phyloP scores from a whole-genome alignment of 1,140 invertebrate species.

The Oscheius sp. region DNA sequence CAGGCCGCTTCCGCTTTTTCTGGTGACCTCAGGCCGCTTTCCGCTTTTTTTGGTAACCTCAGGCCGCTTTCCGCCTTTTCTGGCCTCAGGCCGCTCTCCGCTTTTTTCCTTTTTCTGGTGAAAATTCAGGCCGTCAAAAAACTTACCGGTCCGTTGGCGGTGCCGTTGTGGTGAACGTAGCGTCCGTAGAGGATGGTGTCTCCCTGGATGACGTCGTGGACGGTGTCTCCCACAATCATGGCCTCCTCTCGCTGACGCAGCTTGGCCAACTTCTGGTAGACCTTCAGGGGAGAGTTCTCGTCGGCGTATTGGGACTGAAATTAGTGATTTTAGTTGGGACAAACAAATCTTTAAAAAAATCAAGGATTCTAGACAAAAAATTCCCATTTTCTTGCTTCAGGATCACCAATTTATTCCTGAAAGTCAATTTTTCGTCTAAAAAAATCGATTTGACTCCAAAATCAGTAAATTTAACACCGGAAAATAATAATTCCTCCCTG shows the following conservation, averaged over 20 bases:
- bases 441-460: too few species aligned
- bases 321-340: neutral
- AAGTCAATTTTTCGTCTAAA: too few species aligned
- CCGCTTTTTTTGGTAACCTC: too few species aligned
- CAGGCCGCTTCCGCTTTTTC: too few species aligned
- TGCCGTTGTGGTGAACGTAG: constrained; percentile 7
- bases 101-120: neutral
- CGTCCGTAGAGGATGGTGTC: constrained; percentile 26
- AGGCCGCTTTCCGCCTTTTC: too few species aligned
- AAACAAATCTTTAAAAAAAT: neutral
- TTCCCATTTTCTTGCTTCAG: too few species aligned
- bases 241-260: constrained; percentile 43
- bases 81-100: too few species aligned
- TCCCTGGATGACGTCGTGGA: constrained; percentile 20
- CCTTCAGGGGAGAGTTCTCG: constrained; percentile 28
- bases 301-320: constrained; percentile 34
- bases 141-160: constrained; percentile 24
- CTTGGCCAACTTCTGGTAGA: constrained; percentile 41
- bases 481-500: too few species aligned
- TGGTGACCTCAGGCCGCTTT: too few species aligned
- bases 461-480: too few species aligned
- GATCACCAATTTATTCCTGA: too few species aligned
- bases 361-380: too few species aligned
- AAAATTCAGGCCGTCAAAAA: neutral
- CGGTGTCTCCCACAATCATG: constrained; percentile 31